A percentile compares a stretch with the other conserved stretches of the same genome.
phyloP scores from a whole-genome alignment of 2,888 invertebrate species.

The Archips xylosteana region DNA sequence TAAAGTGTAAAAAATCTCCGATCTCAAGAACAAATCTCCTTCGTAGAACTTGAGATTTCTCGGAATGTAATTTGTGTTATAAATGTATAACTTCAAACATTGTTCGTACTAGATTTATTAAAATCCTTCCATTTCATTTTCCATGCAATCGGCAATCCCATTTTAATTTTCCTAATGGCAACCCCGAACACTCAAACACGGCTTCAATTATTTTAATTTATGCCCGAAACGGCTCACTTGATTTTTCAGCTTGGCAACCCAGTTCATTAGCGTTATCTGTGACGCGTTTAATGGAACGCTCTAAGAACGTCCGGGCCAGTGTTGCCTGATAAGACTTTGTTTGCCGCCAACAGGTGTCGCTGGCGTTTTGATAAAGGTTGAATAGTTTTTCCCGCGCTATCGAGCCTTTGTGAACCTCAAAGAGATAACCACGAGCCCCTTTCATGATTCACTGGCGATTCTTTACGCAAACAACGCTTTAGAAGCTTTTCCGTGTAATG shows the following conservation, averaged over 20 bases:
- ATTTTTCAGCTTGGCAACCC: conserved; percentile 23
- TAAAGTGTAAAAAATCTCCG: too few relatives aligned
- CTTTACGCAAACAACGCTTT: conserved; percentile 57
- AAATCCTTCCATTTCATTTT: not conserved
- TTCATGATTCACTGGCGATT: conserved; percentile 51
- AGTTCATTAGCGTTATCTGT: conserved; percentile 32
- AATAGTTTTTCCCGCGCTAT: conserved; percentile 68
- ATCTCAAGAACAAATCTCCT: too few relatives aligned
- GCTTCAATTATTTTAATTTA: conserved; percentile 34
- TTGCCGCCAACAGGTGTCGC: conserved; percentile 67
- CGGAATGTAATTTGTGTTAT: not conserved
- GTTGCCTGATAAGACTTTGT: conserved; percentile 43
- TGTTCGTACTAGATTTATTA: not conserved
- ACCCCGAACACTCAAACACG: conserved; percentile 21
- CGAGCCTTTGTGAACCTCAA: conserved; percentile 52
- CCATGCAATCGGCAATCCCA: conserved; percentile 3
- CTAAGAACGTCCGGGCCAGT: conserved; percentile 24
- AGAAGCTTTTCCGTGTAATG: conserved; percentile 66
- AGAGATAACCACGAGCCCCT: conserved; percentile 52
- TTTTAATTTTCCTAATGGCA: conserved; percentile 37
- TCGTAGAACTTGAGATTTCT: not conserved
- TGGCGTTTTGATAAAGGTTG: conserved; percentile 56
- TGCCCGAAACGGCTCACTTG: conserved; percentile 5
- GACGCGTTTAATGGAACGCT: conserved; percentile 20
- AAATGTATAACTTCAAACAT: not conserved